A percentile compares a stretch with the other conserved stretches of the same genome.
These are phyloP conservation scores for Indicator indicator DNA, from an alignment of 2,113 vertebrate species.

Conservation along the genomic window DNA sequence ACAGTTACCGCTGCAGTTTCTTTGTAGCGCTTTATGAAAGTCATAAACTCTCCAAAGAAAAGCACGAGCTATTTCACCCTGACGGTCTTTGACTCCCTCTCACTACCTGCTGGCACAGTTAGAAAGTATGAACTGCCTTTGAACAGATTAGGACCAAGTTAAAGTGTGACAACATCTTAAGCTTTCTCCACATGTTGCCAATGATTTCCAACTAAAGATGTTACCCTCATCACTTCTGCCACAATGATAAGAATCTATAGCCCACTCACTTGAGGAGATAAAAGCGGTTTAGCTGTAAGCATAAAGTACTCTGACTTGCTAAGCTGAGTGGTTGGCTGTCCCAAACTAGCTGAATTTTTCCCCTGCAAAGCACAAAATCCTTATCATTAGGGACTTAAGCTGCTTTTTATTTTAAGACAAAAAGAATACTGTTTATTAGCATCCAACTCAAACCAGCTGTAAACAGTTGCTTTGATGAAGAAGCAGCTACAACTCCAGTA, in stretches of 20 bases:
- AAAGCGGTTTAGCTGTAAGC: slow-evolving; percentile 66
- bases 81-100: slow-evolving; percentile 61
- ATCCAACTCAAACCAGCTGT: slow-evolving; percentile 90
- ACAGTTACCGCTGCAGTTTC: slow-evolving; percentile 38
- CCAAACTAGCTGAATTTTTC: slow-evolving; percentile 75
- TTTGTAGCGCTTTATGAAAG: slow-evolving; percentile 70
- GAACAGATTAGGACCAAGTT: slow-evolving; percentile 86
- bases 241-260: slow-evolving; percentile 79
- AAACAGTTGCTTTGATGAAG: slow-evolving; percentile 95
- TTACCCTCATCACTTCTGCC: slow-evolving; percentile 82
- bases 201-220: slow-evolving; percentile 83
- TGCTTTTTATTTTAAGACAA: slow-evolving; percentile 88
- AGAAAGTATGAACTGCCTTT: slow-evolving; percentile 81
- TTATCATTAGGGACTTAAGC: slow-evolving; percentile 86
- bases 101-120: slow-evolving; percentile 71
- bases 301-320: slow-evolving; percentile 64
- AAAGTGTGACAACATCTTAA: slow-evolving; percentile 92
- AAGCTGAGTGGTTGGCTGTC: slow-evolving; percentile 70
- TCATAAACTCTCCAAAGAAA: slow-evolving; percentile 68
- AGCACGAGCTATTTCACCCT: slow-evolving; percentile 42
- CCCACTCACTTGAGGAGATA: slow-evolving; percentile 75
- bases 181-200: slow-evolving; percentile 85
- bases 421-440: slow-evolving; percentile 83
- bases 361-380: slow-evolving; percentile 81
- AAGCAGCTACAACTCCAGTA: slow-evolving; percentile 63